These are phyloP conservation scores for Agonopterix arenella DNA, from an alignment of 2,888 invertebrate genomes.

Conservation along the genomic window DNA sequence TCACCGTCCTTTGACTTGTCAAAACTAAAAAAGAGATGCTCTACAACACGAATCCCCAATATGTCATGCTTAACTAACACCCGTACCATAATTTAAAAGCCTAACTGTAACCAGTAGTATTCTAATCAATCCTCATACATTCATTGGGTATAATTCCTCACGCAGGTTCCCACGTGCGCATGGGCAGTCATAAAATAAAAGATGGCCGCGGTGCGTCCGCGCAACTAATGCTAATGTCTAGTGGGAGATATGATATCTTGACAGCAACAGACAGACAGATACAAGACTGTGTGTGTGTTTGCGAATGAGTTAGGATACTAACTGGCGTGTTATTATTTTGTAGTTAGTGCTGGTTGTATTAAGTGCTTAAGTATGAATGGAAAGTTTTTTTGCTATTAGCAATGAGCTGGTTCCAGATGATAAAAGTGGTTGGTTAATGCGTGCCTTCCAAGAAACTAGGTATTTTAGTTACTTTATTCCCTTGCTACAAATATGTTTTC, in stretches of 20 bases:
- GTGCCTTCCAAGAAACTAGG: no score
- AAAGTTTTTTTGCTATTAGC: constrained; percentile 2
- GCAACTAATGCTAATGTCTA: constrained; percentile 59
- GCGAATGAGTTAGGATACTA: constrained; percentile 30
- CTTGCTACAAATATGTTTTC: no score
- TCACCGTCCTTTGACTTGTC: no score
- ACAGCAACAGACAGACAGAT: constrained; percentile 48
- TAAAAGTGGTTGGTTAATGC: no score
- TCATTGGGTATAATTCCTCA: constrained; percentile 29
- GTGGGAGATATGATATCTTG: constrained; percentile 61
- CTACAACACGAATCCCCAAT: no score
- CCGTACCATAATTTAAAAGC: background rate
- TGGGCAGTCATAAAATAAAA: constrained; percentile 38
- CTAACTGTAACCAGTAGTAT: constrained; percentile 5
- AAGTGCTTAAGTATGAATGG: constrained; percentile 1
- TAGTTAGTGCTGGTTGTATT: constrained; percentile 5
- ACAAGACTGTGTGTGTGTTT: constrained; percentile 27
- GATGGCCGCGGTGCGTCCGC: constrained; percentile 46
- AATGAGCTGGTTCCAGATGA: no score
- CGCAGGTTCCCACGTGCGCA: constrained; percentile 41
- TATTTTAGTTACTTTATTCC: no score
- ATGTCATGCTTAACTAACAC: no score
- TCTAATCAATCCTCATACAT: constrained; percentile 10
- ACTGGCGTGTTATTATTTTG: constrained; percentile 54
- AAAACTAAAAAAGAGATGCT: no score